Evolutionary conservation across 2,797 vertebrate genomes (phyloP).

Genomic region (Nyctalus aviator): DNA sequence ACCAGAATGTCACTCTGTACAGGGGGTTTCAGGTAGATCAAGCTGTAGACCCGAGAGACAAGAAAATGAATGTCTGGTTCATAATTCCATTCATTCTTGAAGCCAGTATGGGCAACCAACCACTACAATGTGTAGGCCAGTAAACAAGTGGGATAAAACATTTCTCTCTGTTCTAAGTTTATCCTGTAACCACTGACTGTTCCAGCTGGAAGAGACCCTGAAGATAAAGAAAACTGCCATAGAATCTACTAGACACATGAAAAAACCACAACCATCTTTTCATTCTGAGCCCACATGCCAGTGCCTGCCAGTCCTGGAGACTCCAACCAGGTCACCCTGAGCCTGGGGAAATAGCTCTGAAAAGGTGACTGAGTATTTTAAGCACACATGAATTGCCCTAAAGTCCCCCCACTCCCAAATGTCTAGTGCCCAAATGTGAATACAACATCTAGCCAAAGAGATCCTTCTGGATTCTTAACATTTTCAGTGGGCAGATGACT

Average conservation of each 20-base stretch:
- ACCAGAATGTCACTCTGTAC: not conserved
- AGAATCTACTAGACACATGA: not conserved
- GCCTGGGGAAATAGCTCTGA: not conserved
- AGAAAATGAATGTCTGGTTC: not conserved
- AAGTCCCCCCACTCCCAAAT: not conserved
- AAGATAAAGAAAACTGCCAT: not conserved
- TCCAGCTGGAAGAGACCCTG: not conserved
- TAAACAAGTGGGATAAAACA: not conserved
- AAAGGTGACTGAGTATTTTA: not conserved
- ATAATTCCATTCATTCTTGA: not conserved
- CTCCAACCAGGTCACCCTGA: not conserved
- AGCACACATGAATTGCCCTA: not conserved
- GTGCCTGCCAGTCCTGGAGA: not conserved
- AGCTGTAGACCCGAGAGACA: not conserved
- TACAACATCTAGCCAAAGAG: not conserved
- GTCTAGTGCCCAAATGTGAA: not conserved
- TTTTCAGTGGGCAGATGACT: not conserved
- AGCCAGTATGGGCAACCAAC: not conserved
- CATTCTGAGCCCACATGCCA: not conserved
- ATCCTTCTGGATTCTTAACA: not conserved
- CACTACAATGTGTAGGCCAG: not conserved
- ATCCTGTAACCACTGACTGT: not conserved
- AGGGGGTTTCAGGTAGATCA: not conserved
- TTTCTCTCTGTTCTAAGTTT: not conserved
- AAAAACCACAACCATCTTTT: not conserved